These are phyloP conservation scores for Oreortyx pictus DNA, from an alignment of 2,797 vertebrate species.

Conservation along the genomic window DNA sequence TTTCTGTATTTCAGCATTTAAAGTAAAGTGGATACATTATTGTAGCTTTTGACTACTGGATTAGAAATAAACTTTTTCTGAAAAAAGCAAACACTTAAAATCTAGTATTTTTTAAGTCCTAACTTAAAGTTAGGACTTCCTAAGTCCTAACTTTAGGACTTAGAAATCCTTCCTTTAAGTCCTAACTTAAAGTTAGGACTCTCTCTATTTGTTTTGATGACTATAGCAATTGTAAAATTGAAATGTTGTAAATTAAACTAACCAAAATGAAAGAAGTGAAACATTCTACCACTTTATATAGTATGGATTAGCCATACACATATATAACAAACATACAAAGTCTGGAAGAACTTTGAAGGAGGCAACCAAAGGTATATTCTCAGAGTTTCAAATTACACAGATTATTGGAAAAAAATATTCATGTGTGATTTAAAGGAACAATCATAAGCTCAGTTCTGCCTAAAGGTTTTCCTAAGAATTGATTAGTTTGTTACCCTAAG, in stretches of 20 bases:
- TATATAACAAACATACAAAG: neutral
- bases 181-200: too few relatives aligned
- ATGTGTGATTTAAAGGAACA: neutral
- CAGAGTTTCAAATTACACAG: neutral
- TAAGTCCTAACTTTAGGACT: too few relatives aligned
- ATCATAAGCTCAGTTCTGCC: neutral
- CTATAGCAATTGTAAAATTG: neutral
- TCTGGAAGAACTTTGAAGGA: neutral
- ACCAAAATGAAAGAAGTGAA: neutral
- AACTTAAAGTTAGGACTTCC: neutral
- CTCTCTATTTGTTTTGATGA: neutral
- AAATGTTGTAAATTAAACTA: neutral
- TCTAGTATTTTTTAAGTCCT: neutral
- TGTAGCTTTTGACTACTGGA: neutral
- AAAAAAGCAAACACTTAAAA: neutral
- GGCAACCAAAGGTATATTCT: neutral
- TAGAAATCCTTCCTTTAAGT: too few relatives aligned
- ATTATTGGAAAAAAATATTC: neutral
- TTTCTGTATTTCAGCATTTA: neutral
- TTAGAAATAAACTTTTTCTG: neutral
- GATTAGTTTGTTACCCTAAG: constrained; percentile 8
- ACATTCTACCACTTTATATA: neutral
- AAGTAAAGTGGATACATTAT: neutral
- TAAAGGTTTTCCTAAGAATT: constrained; percentile 46
- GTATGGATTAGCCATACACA: neutral